A percentile compares a stretch with the other conserved stretches of the same genome.
These are phyloP conservation scores for Pangasius djambal DNA, from an alignment of 2,797 vertebrate species.

Conservation along the genomic window DNA sequence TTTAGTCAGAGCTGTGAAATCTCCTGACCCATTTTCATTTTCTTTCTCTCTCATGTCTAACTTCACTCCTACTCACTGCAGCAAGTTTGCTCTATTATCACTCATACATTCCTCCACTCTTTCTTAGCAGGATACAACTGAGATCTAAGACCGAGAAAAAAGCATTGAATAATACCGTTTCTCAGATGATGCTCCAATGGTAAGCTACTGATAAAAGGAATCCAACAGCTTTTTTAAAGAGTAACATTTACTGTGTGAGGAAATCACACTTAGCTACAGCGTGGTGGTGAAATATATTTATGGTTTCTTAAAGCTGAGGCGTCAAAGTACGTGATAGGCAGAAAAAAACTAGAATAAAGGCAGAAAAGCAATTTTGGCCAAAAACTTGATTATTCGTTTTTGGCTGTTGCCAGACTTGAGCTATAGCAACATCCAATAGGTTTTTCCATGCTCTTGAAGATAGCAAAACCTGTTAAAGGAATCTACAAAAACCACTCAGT, in stretches of 20 bases:
- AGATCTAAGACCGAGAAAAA: neutral
- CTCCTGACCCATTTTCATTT: neutral
- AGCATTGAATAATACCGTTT: neutral
- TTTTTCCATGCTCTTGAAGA: neutral
- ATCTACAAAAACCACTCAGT: neutral
- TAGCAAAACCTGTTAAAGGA: neutral
- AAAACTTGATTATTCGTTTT: neutral
- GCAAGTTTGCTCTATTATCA: neutral
- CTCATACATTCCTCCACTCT: neutral
- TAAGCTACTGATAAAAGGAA: neutral
- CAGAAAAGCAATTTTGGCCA: neutral
- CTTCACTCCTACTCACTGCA: neutral
- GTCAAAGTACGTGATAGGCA: neutral
- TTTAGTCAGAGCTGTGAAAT: conserved; percentile 5
- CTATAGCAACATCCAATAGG: too few species aligned
- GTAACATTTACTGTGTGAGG: neutral
- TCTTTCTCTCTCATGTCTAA: neutral
- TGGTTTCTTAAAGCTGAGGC: neutral
- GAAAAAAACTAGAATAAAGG: neutral
- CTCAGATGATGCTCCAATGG: neutral
- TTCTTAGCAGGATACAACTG: neutral
- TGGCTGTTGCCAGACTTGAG: neutral
- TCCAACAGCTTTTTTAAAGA: neutral
- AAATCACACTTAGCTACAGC: neutral
- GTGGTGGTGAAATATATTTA: neutral